These are phyloP conservation scores for Ceyx cyanopectus DNA, from an alignment of 2,113 vertebrate species.

Conservation along the genomic window DNA sequence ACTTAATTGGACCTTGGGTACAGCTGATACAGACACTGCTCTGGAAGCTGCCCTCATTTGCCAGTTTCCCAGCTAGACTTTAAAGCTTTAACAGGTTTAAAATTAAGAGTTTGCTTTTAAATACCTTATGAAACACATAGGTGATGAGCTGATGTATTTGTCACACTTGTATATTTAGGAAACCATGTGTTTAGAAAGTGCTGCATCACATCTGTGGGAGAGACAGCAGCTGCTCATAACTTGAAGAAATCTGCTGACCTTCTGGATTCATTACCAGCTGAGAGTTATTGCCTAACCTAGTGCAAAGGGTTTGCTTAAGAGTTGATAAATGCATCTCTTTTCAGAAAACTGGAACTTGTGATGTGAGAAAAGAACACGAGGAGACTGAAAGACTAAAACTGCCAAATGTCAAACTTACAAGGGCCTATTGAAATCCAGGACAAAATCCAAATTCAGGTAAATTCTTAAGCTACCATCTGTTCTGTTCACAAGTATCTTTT, in stretches of 20 bases:
- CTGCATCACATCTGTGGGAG: constrained; percentile 2
- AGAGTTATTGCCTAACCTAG: not conserved
- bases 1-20: not conserved
- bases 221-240: not conserved
- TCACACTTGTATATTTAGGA: not conserved
- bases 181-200: not conserved
- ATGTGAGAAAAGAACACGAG: not conserved
- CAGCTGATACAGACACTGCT: not conserved
- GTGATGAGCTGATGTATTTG: not conserved
- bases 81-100: not conserved
- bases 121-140: not conserved
- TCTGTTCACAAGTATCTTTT: constrained; percentile 56
- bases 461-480: constrained; percentile 51
- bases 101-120: not conserved
- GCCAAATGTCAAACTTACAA: constrained; percentile 32
- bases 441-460: constrained; percentile 59
- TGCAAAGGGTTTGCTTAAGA: not conserved
- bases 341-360: not conserved
- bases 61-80: not conserved
- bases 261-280: not conserved
- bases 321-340: not conserved
- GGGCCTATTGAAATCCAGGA: constrained; percentile 26
- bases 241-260: constrained; percentile 23
- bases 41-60: not conserved
- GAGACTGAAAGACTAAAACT: not conserved